Conservation (phyloP, 1,140 invertebrate species). For the Pogonus chalceus region DNA sequence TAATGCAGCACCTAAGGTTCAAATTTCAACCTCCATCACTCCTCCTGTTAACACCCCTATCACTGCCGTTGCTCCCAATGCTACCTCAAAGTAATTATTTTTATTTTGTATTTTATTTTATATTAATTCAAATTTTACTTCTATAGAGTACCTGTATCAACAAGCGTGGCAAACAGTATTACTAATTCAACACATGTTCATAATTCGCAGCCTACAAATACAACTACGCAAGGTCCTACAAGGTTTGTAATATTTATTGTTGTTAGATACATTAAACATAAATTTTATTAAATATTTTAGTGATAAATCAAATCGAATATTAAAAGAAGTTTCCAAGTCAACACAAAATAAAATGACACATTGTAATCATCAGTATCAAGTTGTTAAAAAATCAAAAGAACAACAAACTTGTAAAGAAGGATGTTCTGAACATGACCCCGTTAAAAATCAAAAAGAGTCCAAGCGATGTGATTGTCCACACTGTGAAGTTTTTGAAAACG, state of each 20-base stretch:
- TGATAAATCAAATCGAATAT: not conserved
- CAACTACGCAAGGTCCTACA: not conserved
- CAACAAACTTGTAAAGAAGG: not conserved
- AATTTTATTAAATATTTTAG: not conserved
- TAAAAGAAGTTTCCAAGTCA: not conserved
- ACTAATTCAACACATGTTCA: not conserved
- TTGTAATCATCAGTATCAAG: not conserved
- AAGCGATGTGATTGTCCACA: slow-evolving; percentile 31
- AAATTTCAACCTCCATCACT: not conserved
- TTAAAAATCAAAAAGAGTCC: slow-evolving; percentile 15
- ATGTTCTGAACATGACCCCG: slow-evolving; percentile 6
- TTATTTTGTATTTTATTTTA: not conserved
- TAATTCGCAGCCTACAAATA: not conserved
- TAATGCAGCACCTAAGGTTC: too few species aligned
- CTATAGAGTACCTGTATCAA: not conserved
- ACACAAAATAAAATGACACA: not conserved
- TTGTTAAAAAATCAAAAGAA: not conserved
- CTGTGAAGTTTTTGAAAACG: slow-evolving; percentile 28
- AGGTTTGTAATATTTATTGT: not conserved
- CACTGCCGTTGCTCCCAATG: not conserved
- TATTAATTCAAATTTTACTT: not conserved
- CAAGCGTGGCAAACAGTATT: not conserved
- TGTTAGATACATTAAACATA: not conserved
- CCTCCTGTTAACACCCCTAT: not conserved
- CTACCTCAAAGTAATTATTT: not conserved